A percentile compares a stretch with the other conserved stretches of the same genome.
phyloP scores from a whole-genome alignment of 1,140 invertebrate species.

The Vollenhovia emeryi region DNA sequence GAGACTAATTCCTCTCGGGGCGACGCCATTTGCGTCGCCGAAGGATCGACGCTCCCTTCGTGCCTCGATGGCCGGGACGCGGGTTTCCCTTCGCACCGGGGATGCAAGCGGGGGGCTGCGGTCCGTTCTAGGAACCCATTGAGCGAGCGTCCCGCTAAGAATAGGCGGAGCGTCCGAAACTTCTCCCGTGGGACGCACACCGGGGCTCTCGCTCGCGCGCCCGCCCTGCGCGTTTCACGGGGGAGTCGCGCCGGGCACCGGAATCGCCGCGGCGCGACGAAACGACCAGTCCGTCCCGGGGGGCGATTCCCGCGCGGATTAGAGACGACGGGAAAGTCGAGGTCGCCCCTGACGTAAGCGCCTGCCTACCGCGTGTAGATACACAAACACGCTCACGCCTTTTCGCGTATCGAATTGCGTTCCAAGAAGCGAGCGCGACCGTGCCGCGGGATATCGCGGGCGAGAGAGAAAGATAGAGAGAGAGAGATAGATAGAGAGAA shows the following conservation, averaged over 20 bases:
- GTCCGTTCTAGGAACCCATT: background rate
- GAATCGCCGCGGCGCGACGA: no score
- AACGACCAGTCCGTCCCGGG: slow-evolving; percentile 23
- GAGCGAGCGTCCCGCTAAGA: background rate
- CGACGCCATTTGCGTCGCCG: background rate
- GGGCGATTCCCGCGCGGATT: slow-evolving; percentile 67
- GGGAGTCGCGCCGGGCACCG: background rate
- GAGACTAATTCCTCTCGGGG: background rate
- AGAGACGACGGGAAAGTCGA: slow-evolving; percentile 74
- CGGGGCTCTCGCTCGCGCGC: background rate
- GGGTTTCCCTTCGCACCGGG: background rate
- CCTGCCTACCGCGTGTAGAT: slow-evolving; percentile 60
- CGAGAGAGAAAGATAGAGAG: no score
- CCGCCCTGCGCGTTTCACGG: background rate
- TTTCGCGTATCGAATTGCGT: slow-evolving; percentile 50
- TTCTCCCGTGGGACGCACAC: background rate
- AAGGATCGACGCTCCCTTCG: background rate
- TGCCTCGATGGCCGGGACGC: background rate
- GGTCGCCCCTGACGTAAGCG: slow-evolving; percentile 76
- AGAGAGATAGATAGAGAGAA: no score
- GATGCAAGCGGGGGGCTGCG: background rate
- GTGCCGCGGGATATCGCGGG: background rate
- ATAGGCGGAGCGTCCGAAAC: slow-evolving; percentile 10
- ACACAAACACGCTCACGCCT: slow-evolving; percentile 45
- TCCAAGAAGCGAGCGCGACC: slow-evolving; percentile 33